Conservation (phyloP, 2,888 invertebrate species). For the Eulithis prunata region DNA sequence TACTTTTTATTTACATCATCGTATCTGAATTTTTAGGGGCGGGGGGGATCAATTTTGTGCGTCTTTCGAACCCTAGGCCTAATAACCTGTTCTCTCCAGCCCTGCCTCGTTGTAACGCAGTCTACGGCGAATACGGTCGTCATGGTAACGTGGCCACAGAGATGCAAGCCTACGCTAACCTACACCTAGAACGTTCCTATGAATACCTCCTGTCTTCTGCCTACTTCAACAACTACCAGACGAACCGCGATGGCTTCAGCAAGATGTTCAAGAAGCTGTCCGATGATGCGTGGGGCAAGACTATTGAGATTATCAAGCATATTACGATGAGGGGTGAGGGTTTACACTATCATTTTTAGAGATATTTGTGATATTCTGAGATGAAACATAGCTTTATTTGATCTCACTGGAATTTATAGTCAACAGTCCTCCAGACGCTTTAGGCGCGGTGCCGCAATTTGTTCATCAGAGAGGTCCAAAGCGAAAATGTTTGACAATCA, state of each 20-base stretch:
- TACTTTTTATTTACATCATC: no score
- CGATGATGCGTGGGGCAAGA: conserved; percentile 89
- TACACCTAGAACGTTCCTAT: conserved; percentile 89
- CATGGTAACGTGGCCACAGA: conserved; percentile 73
- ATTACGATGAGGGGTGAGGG: conserved; percentile 88
- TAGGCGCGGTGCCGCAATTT: no score
- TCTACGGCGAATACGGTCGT: conserved; percentile 85
- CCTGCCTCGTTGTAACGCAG: conserved; percentile 85
- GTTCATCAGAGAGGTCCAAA: no score
- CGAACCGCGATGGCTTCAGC: conserved; percentile 90
- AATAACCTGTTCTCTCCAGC: conserved; percentile 51
- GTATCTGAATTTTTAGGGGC: no score
- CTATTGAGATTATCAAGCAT: conserved; percentile 90
- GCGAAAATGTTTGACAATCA: no score
- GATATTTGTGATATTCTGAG: no score
- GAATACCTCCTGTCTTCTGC: conserved; percentile 90
- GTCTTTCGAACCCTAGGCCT: no score
- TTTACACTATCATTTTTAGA: no score
- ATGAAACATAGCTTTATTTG: no score
- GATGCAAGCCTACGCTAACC: conserved; percentile 83
- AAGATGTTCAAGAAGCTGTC: conserved; percentile 89
- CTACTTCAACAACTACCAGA: conserved; percentile 90
- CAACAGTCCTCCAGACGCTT: no score
- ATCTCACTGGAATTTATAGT: no score
- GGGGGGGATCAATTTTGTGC: no score